Percentiles rank a stretch among this genome's conserved stretches.
These are phyloP conservation scores for Pantherophis vulpinus DNA, from an alignment of 2,797 vertebrate species.

Conservation along the genomic window DNA sequence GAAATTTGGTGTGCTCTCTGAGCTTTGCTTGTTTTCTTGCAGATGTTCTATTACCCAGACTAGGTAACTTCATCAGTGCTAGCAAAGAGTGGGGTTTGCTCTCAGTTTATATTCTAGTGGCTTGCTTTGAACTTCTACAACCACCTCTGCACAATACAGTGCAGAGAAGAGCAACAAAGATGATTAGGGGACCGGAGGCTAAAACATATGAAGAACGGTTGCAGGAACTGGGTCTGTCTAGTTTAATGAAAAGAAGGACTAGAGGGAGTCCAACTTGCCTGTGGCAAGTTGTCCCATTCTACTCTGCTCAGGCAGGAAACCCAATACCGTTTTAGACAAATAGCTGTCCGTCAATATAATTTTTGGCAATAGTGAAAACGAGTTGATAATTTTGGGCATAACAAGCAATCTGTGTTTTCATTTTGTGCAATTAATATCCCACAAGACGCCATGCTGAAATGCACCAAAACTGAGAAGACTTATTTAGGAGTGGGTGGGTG, in stretches of 20 bases:
- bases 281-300: no score
- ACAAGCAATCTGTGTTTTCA: constrained; percentile 14
- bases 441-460: background rate
- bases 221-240: no score
- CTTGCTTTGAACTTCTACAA: background rate
- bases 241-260: no score
- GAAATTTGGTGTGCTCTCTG: background rate
- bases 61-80: background rate
- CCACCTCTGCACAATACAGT: no score
- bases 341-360: background rate
- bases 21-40: background rate
- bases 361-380: background rate
- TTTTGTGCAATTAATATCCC: background rate
- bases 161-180: no score
- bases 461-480: background rate
- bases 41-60: background rate
- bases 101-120: background rate
- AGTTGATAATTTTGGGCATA: constrained; percentile 1
- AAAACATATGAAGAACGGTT: no score
- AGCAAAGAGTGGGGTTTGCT: background rate
- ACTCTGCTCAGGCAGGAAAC: background rate
- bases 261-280: no score
- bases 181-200: no score
- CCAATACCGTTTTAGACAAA: background rate
- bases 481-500: background rate